Evolutionary conservation across 2,113 vertebrate genomes (phyloP).

Genomic region (Periophthalmodon schlosseri): DNA sequence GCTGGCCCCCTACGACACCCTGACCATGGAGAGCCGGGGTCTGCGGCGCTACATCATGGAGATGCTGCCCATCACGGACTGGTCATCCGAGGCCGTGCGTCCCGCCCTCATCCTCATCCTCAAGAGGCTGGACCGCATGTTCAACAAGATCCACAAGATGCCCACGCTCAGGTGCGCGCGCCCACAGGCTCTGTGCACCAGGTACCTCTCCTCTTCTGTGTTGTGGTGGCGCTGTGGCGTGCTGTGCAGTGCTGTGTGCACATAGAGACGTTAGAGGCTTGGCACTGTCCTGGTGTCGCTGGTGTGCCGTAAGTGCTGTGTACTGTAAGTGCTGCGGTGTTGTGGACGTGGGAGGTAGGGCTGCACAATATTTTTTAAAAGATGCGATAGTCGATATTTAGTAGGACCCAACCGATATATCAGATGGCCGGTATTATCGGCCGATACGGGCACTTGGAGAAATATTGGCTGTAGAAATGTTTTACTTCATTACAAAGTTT

Average conservation of each 20-base stretch:
- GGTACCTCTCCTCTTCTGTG: conserved; percentile 63
- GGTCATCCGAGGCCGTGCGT: conserved; percentile 93
- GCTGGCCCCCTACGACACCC: conserved; percentile 94
- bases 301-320: conserved; percentile 48
- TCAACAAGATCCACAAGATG: conserved; percentile 99
- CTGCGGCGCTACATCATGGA: conserved; percentile 95
- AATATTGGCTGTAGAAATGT: no score
- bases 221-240: conserved; percentile 51
- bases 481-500: no score
- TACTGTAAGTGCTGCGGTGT: background rate
- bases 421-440: no score
- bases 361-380: no score
- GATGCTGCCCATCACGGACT: conserved; percentile 98
- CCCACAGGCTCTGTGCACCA: conserved; percentile 78
- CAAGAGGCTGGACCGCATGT: conserved; percentile 98
- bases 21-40: conserved; percentile 97
- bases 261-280: conserved; percentile 56
- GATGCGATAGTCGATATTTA: no score
- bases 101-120: conserved; percentile 98
- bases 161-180: conserved; percentile 96
- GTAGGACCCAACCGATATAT: no score
- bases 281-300: conserved; percentile 51
- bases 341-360: background rate
- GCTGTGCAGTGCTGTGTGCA: conserved; percentile 44
- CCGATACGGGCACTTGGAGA: no score